Evolutionary conservation across 2,797 vertebrate species (phyloP), one percentile per base, ranked within the genome.

Genomic region (Echiichthys vipera): DNA sequence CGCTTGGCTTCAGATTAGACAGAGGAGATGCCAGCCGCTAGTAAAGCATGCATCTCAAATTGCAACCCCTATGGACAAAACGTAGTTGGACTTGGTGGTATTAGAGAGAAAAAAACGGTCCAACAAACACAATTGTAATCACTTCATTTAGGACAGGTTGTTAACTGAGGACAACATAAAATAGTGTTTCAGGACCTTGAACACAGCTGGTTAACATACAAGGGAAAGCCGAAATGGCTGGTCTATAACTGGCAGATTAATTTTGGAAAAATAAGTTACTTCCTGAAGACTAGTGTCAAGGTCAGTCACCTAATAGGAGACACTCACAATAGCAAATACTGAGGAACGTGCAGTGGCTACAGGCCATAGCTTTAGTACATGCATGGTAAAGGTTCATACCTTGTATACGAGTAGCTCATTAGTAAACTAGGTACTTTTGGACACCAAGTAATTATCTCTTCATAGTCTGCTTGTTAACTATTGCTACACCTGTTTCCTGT

Each of bases 1-100:
- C 45, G 80, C 84, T 80, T 80, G 81, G 62, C 77, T 89, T 83
- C 74, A 92, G 90, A 93, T 92, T 89, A 93, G 86, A 81, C 56
- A 18, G 50, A 65, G 43, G 36, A 83, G 59, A 76, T 72, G 62
- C 69, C 65, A 77, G 83, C 45, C n/a, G 1, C 58, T 73, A 47
- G 40, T 49, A 30, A 80, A 62, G 65, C 11, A 54, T 37, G 29
- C 55, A 58, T 87, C 78, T 88, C 76, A 54, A 77, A 85, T 83
- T 84, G 67, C 77, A 46, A 43, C 27, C 69, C 56, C 57, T 22
- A 36, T 46, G 53, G 54, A 77, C 51, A 73, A 79, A 71, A 53
- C 24, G 36, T 46, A 64, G 62, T 24, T 79, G 66, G 71, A 79
- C 59, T 79, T 74, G 55, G 36, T 18, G 45, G 50, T 59, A 47